These are phyloP conservation scores for Falcunculus frontatus DNA, from an alignment of 2,113 vertebrate species.

Conservation along the genomic window DNA sequence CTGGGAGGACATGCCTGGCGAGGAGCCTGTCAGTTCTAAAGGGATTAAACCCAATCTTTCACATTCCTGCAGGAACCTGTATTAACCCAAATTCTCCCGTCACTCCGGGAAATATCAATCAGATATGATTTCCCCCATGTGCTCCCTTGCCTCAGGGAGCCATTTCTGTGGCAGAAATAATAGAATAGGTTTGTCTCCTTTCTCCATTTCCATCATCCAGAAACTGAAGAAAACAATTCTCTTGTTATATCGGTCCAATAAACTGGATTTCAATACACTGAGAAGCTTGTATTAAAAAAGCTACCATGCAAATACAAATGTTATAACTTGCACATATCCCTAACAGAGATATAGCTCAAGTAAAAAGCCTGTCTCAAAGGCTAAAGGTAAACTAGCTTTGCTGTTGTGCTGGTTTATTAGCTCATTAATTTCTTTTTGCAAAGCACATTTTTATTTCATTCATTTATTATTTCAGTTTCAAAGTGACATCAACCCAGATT, in stretches of 20 bases:
- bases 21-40: neutral
- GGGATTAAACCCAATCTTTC: neutral
- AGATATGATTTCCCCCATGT: neutral
- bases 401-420: slow-evolving; percentile 40
- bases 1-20: neutral
- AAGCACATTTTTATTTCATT: slow-evolving; percentile 20
- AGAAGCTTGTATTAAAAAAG: neutral
- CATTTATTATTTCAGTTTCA: neutral
- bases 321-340: neutral
- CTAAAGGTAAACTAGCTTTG: slow-evolving; percentile 38
- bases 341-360: slow-evolving; percentile 33
- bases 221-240: neutral
- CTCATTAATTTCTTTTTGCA: slow-evolving; percentile 40
- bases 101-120: too few relatives aligned
- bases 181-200: neutral
- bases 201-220: neutral
- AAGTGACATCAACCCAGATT: neutral
- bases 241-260: neutral
- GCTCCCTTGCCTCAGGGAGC: neutral
- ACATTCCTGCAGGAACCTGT: neutral
- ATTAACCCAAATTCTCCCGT: neutral
- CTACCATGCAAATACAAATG: slow-evolving; percentile 16
- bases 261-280: neutral
- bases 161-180: neutral
- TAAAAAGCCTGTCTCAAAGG: slow-evolving; percentile 36